These are phyloP conservation scores for Poeciliopsis occidentalis DNA, from an alignment of 2,113 vertebrate species.

Conservation along the genomic window DNA sequence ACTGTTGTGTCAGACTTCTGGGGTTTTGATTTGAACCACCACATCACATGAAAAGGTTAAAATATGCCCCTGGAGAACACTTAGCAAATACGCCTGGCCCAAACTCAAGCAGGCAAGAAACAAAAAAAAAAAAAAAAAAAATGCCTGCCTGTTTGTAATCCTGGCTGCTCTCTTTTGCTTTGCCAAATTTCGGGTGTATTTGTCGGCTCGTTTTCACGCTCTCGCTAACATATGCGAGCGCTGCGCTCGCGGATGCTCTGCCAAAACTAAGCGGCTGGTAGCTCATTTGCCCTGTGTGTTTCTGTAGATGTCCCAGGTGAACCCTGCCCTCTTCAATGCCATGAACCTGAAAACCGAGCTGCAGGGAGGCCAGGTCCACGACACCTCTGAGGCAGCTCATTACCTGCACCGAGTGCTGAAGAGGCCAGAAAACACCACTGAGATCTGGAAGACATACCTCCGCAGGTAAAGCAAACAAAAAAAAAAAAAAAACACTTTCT, in stretches of 20 bases:
- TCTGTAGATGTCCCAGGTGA: slow-evolving; percentile 88
- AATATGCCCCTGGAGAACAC: slow-evolving; percentile 48
- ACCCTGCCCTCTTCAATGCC: slow-evolving; percentile 86
- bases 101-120: slow-evolving; percentile 52
- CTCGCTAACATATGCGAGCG: slow-evolving; percentile 16
- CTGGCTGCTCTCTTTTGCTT: slow-evolving; percentile 49
- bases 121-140: background rate
- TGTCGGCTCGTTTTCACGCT: slow-evolving; percentile 25
- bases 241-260: slow-evolving; percentile 11
- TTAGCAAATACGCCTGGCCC: slow-evolving; percentile 67
- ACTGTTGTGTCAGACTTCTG: slow-evolving; percentile 44
- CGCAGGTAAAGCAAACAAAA: slow-evolving; percentile 82
- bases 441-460: slow-evolving; percentile 96
- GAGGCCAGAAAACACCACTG: slow-evolving; percentile 86
- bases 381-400: slow-evolving; percentile 81
- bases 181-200: slow-evolving; percentile 43
- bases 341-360: slow-evolving; percentile 88
- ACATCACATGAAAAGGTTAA: slow-evolving; percentile 63
- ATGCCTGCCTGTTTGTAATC: slow-evolving; percentile 67
- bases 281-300: slow-evolving; percentile 35
- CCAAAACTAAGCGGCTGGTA: slow-evolving; percentile 27
- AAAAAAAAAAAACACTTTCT: background rate
- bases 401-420: slow-evolving; percentile 91
- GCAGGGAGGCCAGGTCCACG: slow-evolving; percentile 80
- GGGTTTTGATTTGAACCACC: slow-evolving; percentile 45